Base-by-base conservation (phyloP, 2,888 invertebrate genomes). In the Homarus gammarus region DNA sequence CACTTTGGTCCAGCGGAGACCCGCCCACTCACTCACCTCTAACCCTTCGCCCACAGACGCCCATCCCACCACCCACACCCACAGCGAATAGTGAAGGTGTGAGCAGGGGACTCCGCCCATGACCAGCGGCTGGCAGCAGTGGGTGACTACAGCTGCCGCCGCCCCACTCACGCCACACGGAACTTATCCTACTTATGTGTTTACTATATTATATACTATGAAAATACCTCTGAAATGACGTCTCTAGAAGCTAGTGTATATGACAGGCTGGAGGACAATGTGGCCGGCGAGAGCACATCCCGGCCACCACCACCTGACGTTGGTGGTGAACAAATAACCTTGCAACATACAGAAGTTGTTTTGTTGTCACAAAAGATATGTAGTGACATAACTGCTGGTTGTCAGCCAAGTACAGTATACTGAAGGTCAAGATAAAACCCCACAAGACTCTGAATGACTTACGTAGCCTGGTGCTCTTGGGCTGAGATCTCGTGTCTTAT, bases 1-100 rank as follows among this genome's bases (percentile, higher is more conserved):
- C 8, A 22, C 70, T n/a, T 10, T 83, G 49, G 70, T 83, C 27
- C 83, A 83, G n/a, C 64, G 83, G 44, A 83, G 83, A 83, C n/a
- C 68, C 22, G 31, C 33, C 31, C 38, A 38, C 10, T 27, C 3
- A 40, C 40, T 10, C 38, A 36, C 27, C 2, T 64, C 64, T 68
- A 61, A 68, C 38, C 68, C 83, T 64, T 5, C 22, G 8, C 44
- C 83, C 64, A 40, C n/a, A 6, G 64, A 68, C 31, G 44, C n/a
- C 22, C 83, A 38, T 8, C 31, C 49, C 31, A 27, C 33, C 27
- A 40, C 27, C n/a, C 83, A 83, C 68, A 36, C 83, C 44, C 83
- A 83, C 83, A 70, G 70, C 49, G 83, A 79, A 33, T 79, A 75
- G 75, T 75, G 75, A 40, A n/a, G 18, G 27, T 12, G 75, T 40